Base-by-base conservation (phyloP, 2,113 vertebrate species). In the Brienomyrus brachyistius region DNA sequence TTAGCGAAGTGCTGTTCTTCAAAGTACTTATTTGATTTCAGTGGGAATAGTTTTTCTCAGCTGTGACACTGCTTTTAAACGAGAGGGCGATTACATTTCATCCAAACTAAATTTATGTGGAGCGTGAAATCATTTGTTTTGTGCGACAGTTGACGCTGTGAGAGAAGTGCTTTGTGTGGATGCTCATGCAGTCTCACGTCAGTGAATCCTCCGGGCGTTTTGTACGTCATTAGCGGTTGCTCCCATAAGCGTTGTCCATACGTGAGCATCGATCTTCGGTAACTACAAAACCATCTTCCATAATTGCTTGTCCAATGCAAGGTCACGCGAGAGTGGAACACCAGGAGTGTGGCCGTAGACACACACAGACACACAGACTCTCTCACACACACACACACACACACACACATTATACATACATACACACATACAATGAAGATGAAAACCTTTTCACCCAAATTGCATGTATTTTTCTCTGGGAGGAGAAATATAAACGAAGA, bases 51-150 rank as follows among this genome's bases (percentile, higher is more conserved):
- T 66, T 83, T 83, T 89, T 62, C 54, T 8, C 84, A 66, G 82
- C 54, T 90, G 89, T 19, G 56, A 15, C 45, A 43, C 17, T 86
- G n/a, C 56, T 86, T 90, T 90, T 51, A 89, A 86, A 86, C 21
- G 10, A 31, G 27, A 47, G 27, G 82, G 52, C n/a, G 66, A 48
- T 48, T 70, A 23, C 45, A 86, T 70, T 89, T 89, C 54, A 52
- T 74, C 56, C 83, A 50, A 83, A 59, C 85, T 45, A 74, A 51
- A 66, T 90, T 70, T 51, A 90, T 87, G 17, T 52, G 23, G 89
- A 87, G 89, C 89, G 19, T 90, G 89, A 90, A 90, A 90, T 90
- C 31, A 19, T 48, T 17, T n/a, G 47, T 43, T 89, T 51, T 74
- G 43, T 31, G 8, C 13, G 47, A 90, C 19, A 17, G 84, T 13